phyloP scores from a whole-genome alignment of 2,888 invertebrate species.

The Globia sparganii region DNA sequence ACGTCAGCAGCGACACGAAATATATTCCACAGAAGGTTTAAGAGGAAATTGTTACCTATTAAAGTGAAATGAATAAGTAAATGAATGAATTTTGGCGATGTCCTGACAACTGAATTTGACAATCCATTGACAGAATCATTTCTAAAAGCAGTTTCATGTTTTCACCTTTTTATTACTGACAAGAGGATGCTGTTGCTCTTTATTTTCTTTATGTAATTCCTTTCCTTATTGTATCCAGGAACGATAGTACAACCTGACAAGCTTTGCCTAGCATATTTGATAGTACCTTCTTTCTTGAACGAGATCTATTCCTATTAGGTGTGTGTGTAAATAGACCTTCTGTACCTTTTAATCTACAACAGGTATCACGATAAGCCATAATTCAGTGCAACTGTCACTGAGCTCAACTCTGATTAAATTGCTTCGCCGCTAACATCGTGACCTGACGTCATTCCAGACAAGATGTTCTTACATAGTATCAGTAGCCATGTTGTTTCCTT shows the following conservation, averaged over 20 bases:
- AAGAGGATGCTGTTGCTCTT: background rate
- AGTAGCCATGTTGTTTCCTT: constrained; percentile 26
- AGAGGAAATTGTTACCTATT: background rate
- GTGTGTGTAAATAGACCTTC: constrained; percentile 19
- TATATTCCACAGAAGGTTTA: constrained; percentile 30
- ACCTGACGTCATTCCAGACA: constrained; percentile 78
- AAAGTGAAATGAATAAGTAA: background rate
- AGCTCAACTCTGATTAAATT: constrained; percentile 79
- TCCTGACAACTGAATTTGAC: background rate
- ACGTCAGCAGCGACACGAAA: background rate
- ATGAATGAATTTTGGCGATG: no score
- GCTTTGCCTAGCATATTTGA: background rate
- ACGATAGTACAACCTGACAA: background rate
- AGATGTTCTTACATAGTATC: constrained; percentile 39
- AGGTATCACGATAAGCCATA: constrained; percentile 61
- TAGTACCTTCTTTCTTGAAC: background rate
- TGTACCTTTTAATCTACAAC: background rate
- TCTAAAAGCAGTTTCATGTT: background rate
- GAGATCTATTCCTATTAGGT: background rate
- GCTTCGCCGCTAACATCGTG: constrained; percentile 79
- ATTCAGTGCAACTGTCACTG: constrained; percentile 81
- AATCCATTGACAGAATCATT: background rate
- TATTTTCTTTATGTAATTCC: background rate
- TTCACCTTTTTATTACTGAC: background rate
- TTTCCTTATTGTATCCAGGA: background rate